A percentile compares a stretch with the other conserved stretches of the same genome.
These are phyloP conservation scores for Coregonus sp. DNA, from an alignment of 2,797 vertebrate genomes.

Conservation along the genomic window DNA sequence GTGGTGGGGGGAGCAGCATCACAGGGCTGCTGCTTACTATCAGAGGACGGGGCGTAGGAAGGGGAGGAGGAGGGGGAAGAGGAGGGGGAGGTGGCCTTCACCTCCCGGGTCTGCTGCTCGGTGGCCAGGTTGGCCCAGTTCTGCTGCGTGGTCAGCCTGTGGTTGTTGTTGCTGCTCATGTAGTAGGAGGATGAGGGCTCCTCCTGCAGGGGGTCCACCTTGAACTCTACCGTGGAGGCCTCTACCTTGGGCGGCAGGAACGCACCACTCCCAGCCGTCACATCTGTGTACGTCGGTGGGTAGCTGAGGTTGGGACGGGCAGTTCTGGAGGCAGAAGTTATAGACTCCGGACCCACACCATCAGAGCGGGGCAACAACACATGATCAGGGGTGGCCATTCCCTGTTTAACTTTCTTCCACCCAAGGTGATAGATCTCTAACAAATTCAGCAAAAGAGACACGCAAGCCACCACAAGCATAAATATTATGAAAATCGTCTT, in stretches of 20 bases:
- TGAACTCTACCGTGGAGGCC: constrained; percentile 69
- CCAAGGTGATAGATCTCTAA: constrained; percentile 98
- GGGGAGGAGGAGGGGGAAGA: constrained; percentile 64
- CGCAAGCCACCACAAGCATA: constrained; percentile 96
- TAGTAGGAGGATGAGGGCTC: constrained; percentile 76
- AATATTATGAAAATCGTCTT: constrained; percentile 98
- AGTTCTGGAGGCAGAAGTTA: constrained; percentile 72
- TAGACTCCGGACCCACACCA: constrained; percentile 48
- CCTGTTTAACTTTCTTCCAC: constrained; percentile 96
- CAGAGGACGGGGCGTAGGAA: constrained; percentile 47
- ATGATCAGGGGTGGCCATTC: constrained; percentile 77
- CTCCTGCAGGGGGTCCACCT: constrained; percentile 70
- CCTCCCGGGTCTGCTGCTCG: constrained; percentile 82
- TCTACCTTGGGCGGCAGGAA: constrained; percentile 70
- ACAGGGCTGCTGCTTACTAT: constrained; percentile 62
- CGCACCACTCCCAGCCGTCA: constrained; percentile 68
- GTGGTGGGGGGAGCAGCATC: constrained; percentile 57
- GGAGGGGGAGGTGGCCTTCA: constrained; percentile 75
- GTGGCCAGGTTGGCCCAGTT: constrained; percentile 86
- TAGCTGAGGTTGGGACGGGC: constrained; percentile 72
- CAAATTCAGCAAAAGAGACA: constrained; percentile 94
- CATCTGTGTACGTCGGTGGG: constrained; percentile 80
- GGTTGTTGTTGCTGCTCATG: constrained; percentile 80
- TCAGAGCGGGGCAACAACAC: constrained; percentile 50
- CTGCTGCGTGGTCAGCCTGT: constrained; percentile 78